Evolutionary conservation across 2,888 invertebrate species (phyloP).

Genomic region (Sarcophaga variegata): DNA sequence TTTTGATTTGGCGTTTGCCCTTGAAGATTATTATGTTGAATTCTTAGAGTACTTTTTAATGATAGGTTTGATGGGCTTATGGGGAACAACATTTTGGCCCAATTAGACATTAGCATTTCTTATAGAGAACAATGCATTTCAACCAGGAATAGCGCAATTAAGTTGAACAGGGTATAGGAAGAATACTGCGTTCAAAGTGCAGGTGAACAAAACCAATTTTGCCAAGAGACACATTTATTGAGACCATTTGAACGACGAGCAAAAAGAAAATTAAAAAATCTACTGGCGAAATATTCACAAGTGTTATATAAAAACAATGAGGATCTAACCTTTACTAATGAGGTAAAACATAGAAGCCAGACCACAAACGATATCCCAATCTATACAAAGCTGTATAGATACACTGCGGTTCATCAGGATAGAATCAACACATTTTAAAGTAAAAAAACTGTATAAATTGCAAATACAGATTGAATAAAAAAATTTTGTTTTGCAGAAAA

Average conservation of each 20-base stretch:
- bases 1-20: too few species aligned
- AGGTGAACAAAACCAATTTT: background rate
- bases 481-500: too few species aligned
- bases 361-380: constrained; percentile 31
- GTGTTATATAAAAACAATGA: constrained; percentile 50
- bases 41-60: too few species aligned
- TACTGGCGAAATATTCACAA: constrained; percentile 35
- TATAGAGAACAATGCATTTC: constrained; percentile 1
- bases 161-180: background rate
- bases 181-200: constrained; percentile 9
- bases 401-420: too few species aligned
- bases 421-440: too few species aligned
- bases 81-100: too few species aligned
- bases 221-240: background rate
- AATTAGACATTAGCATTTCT: too few species aligned
- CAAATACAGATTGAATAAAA: too few species aligned
- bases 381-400: constrained; percentile 44
- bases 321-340: constrained; percentile 39
- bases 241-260: constrained; percentile 29
- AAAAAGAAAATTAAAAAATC: constrained; percentile 35
- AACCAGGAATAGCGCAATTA: constrained; percentile 14
- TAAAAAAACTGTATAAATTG: too few species aligned
- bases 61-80: too few species aligned
- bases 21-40: too few species aligned
- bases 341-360: constrained; percentile 33